Conservation (phyloP, 2,888 invertebrate species). For the Catonia carolina region DNA sequence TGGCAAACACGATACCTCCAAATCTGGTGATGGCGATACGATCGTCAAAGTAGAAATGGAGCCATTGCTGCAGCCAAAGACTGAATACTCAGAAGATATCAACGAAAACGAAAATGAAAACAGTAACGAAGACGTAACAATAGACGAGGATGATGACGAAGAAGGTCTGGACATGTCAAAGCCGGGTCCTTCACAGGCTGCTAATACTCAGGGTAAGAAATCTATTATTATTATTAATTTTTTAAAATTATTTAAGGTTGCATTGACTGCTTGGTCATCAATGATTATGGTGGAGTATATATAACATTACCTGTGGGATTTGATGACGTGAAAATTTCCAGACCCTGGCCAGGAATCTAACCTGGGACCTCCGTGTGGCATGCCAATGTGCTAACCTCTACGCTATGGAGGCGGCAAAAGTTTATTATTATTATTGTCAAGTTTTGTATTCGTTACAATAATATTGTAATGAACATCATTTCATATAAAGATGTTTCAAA, state of each 20-base stretch:
- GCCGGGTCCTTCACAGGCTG: conserved; percentile 31
- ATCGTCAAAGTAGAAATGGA: conserved; percentile 20
- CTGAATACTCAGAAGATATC: conserved; percentile 25
- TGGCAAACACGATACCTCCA: not conserved
- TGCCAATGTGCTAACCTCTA: no score
- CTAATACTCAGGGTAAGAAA: conserved; percentile 22
- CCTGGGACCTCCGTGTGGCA: no score
- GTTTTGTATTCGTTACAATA: no score
- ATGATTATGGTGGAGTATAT: no score
- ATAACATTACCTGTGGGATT: no score
- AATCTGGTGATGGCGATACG: conserved; percentile 5
- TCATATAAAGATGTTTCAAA: no score
- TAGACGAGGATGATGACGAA: conserved; percentile 65
- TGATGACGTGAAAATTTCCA: no score
- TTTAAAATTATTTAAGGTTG: not conserved
- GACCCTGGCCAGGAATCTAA: no score
- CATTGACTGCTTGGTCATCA: no score
- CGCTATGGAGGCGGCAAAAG: no score
- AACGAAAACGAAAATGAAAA: conserved; percentile 51
- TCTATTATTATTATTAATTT: conserved; percentile 5
- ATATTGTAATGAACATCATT: no score
- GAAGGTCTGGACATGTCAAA: conserved; percentile 52
- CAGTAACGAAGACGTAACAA: conserved; percentile 75
- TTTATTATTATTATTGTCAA: no score
- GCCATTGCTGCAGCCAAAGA: conserved; percentile 23